Conservation (phyloP, 1,140 invertebrate species). For the Diuraphis noxia region DNA sequence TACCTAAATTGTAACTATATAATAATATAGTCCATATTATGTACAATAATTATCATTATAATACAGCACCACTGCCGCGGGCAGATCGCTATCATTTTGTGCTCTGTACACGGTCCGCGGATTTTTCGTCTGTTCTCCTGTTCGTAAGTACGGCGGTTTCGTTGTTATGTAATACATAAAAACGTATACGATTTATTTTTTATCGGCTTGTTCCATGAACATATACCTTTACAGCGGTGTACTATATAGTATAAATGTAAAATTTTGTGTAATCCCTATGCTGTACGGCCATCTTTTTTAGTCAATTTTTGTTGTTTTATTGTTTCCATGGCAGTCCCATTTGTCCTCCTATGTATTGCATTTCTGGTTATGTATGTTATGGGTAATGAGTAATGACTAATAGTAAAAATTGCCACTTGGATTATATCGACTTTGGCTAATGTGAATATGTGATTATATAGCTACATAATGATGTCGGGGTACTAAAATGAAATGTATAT, state of each 20-base stretch:
- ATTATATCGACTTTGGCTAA: background rate
- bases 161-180: background rate
- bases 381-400: no score
- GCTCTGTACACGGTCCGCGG: slow-evolving; percentile 14
- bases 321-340: no score
- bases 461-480: no score
- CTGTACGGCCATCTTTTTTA: no score
- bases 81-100: slow-evolving; percentile 25
- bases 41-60: background rate
- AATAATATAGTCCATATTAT: background rate
- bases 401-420: background rate
- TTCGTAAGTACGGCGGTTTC: background rate
- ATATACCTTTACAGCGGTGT: background rate
- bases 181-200: background rate
- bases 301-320: no score
- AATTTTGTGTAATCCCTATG: no score
- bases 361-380: background rate
- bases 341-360: background rate
- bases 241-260: no score
- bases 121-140: background rate
- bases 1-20: background rate
- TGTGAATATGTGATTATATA: background rate
- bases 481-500: no score
- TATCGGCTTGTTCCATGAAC: background rate
- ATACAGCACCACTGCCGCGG: background rate